Evolutionary conservation across 2,888 invertebrate genomes (phyloP).

Genomic region (Rhagophthalmus giganteus): DNA sequence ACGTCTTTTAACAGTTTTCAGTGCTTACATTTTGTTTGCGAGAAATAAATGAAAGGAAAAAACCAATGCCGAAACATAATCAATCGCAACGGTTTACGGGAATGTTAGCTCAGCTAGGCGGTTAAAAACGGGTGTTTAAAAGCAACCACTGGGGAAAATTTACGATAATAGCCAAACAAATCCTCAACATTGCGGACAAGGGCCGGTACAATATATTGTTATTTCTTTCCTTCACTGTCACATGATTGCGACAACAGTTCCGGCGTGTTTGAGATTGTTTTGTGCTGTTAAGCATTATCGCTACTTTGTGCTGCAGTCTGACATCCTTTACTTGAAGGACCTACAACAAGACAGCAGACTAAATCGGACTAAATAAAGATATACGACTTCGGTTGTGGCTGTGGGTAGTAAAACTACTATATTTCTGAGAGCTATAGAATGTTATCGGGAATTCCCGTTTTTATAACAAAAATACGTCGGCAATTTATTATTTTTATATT

Average conservation of each 20-base stretch:
- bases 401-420: not conserved
- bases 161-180: conserved; percentile 30
- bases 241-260: conserved; percentile 12
- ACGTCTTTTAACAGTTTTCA: too few species aligned
- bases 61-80: conserved; percentile 23
- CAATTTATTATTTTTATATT: not conserved
- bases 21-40: not conserved
- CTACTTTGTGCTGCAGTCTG: conserved; percentile 1
- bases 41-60: conserved; percentile 12
- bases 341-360: not conserved
- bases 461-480: not conserved
- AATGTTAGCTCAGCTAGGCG: conserved; percentile 19
- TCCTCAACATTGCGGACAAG: conserved; percentile 24
- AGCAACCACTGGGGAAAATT: conserved; percentile 24
- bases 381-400: not conserved
- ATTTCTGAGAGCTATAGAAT: not conserved
- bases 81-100: conserved; percentile 23
- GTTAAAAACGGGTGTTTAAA: conserved; percentile 28
- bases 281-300: conserved; percentile 10
- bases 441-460: not conserved
- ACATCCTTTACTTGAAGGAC: not conserved
- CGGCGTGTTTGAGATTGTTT: conserved; percentile 17
- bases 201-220: conserved; percentile 23
- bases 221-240: conserved; percentile 19
- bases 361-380: conserved; percentile 1